These are phyloP conservation scores for Saccopteryx bilineata DNA, from an alignment of 2,113 vertebrate genomes.

Conservation along the genomic window DNA sequence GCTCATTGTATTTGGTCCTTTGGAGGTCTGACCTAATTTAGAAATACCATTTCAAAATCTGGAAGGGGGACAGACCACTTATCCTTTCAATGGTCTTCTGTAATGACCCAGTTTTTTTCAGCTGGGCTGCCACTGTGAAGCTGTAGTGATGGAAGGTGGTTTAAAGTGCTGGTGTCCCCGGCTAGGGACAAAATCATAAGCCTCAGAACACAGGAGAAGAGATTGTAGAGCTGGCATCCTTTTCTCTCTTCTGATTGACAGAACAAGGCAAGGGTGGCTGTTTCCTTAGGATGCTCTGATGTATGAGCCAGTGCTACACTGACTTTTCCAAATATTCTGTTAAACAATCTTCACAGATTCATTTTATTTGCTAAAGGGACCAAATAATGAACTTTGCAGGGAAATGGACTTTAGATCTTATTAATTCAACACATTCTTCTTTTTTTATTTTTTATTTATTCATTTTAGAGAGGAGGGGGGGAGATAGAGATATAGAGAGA, in stretches of 20 bases:
- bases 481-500: too few species aligned
- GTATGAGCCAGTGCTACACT: neutral
- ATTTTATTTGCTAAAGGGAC: neutral
- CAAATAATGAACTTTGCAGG: neutral
- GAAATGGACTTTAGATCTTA: neutral
- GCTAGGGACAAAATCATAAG: neutral
- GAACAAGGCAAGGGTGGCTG: neutral
- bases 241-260: neutral
- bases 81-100: slow-evolving; percentile 39
- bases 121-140: neutral
- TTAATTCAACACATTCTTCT: neutral
- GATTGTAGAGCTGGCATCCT: neutral
- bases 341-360: neutral
- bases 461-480: too few species aligned
- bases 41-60: neutral
- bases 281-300: neutral
- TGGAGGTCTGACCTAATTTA: neutral
- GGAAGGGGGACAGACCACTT: neutral
- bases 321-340: neutral
- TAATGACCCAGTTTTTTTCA: slow-evolving; percentile 5
- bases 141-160: slow-evolving; percentile 13
- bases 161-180: neutral
- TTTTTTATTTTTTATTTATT: too few species aligned
- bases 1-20: neutral
- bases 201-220: slow-evolving; percentile 8